Conservation (phyloP, 2,797 vertebrate species). For the Neomorphus geoffroyi region DNA sequence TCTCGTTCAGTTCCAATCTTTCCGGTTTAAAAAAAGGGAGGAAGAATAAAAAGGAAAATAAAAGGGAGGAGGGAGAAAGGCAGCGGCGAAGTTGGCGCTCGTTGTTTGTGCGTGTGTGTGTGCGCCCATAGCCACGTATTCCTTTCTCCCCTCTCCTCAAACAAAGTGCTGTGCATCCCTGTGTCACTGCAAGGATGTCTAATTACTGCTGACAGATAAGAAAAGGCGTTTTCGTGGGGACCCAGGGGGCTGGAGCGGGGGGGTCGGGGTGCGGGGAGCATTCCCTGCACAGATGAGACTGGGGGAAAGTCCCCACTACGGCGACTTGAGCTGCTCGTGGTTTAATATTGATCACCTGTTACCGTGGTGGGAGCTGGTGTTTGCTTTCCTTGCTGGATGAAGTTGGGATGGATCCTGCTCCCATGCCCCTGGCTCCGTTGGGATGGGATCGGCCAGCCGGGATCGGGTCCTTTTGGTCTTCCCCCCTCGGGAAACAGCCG, state of each 20-base stretch:
- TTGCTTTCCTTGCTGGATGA: not conserved
- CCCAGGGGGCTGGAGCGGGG: not conserved
- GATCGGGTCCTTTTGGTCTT: not conserved
- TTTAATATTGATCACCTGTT: not conserved
- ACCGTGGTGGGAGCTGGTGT: not conserved
- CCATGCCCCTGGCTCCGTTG: not conserved
- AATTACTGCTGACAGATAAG: slow-evolving; percentile 5
- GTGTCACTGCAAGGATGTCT: not conserved
- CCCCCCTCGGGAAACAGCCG: not conserved
- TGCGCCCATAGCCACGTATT: not conserved
- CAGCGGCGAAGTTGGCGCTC: not conserved
- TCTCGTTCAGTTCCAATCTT: not conserved
- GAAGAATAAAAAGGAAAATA: rapidly evolving
- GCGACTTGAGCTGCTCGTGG: not conserved
- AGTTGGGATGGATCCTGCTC: not conserved
- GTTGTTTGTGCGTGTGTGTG: not conserved
- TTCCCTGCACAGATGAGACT: not conserved
- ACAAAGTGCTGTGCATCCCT: not conserved
- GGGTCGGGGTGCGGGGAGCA: not conserved
- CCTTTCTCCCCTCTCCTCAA: not conserved
- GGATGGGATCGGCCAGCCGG: not conserved
- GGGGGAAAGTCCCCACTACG: not conserved
- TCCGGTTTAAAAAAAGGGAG: not conserved
- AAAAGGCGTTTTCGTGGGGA: not conserved
- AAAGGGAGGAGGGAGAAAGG: not conserved